These are phyloP conservation scores for Ondatra zibethicus DNA, from an alignment of 2,113 vertebrate species.

Conservation along the genomic window DNA sequence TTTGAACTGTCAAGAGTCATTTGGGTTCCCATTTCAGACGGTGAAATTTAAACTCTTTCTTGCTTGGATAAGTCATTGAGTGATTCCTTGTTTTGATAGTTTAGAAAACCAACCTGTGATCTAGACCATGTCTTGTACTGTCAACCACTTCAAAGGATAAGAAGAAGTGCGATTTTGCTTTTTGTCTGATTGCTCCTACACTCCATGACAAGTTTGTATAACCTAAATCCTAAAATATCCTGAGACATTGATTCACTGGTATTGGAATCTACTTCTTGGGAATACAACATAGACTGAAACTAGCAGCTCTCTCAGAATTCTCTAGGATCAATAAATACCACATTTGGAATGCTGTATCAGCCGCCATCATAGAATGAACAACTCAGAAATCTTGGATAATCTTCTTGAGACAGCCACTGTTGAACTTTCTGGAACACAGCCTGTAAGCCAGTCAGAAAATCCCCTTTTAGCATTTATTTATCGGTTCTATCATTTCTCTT, in stretches of 20 bases:
- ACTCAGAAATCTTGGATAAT: no score
- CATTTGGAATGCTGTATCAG: no score
- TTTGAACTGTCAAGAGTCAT: background rate
- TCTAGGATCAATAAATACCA: no score
- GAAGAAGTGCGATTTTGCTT: background rate
- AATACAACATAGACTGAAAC: no score
- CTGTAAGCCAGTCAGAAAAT: no score
- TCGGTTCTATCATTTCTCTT: no score
- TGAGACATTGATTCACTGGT: background rate
- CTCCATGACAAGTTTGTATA: background rate
- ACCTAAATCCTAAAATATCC: background rate
- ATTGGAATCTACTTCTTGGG: background rate
- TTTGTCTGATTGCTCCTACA: background rate
- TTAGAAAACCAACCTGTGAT: background rate
- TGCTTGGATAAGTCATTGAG: background rate
- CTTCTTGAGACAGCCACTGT: no score
- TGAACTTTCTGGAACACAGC: no score
- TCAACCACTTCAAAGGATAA: background rate
- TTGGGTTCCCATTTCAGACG: background rate
- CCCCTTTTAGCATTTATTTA: no score
- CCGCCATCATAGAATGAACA: no score
- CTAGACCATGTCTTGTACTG: background rate
- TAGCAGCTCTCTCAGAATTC: no score
- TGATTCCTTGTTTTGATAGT: background rate
- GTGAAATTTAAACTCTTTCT: background rate